Conservation (phyloP, 2,888 invertebrate genomes). For the Hedychridium roseum region DNA sequence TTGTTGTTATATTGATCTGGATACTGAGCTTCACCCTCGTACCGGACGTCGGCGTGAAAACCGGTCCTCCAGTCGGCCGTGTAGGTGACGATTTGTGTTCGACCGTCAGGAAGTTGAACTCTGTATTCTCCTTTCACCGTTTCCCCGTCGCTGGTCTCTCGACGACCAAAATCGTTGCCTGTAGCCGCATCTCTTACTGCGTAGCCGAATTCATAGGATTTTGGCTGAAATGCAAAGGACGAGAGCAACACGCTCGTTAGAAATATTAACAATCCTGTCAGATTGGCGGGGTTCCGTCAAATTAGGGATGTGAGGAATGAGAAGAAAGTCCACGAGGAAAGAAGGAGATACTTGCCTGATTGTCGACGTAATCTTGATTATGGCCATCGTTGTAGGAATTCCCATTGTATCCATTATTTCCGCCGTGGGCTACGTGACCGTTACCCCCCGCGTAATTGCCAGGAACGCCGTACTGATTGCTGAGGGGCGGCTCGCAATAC, state of each 20-base stretch:
- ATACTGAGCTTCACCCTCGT: slow-evolving; percentile 76
- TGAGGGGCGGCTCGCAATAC: slow-evolving; percentile 51
- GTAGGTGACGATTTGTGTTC: slow-evolving; percentile 76
- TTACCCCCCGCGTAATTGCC: slow-evolving; percentile 51
- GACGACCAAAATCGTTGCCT: slow-evolving; percentile 77
- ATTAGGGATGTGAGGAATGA: no score
- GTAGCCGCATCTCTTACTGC: slow-evolving; percentile 79
- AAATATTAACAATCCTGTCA: no score
- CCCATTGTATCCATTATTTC: slow-evolving; percentile 51
- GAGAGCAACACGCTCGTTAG: no score
- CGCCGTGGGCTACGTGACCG: slow-evolving; percentile 34
- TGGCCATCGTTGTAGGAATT: slow-evolving; percentile 32
- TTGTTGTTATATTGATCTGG: slow-evolving; percentile 67
- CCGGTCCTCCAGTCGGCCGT: slow-evolving; percentile 83
- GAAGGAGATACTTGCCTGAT: slow-evolving; percentile 50
- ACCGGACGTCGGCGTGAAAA: slow-evolving; percentile 80
- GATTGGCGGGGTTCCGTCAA: no score
- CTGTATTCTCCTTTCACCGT: slow-evolving; percentile 72
- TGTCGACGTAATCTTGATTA: slow-evolving; percentile 58
- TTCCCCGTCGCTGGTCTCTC: slow-evolving; percentile 78
- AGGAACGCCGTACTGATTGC: slow-evolving; percentile 57
- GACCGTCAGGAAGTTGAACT: slow-evolving; percentile 70
- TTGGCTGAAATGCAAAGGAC: slow-evolving; percentile 67
- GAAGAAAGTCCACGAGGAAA: no score
- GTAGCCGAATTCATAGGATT: slow-evolving; percentile 82